Conservation (phyloP, 2,797 vertebrate genomes). For the Tachyglossus aculeatus region DNA sequence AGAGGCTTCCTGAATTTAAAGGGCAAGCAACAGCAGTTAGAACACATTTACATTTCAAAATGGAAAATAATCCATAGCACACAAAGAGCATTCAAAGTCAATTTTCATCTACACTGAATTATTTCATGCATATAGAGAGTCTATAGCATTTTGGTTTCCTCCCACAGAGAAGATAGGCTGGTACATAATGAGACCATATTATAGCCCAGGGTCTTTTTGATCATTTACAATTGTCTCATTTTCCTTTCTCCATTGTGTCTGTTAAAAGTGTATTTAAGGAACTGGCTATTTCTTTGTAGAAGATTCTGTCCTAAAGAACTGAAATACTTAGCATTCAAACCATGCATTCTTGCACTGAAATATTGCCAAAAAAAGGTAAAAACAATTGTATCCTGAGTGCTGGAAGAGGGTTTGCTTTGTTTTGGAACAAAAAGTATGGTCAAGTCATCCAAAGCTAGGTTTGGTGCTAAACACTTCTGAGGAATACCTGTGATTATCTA, state of each 20-base stretch:
- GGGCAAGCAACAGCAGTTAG: neutral
- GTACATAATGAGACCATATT: conserved; percentile 1
- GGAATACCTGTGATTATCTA: too few species aligned
- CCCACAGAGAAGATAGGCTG: conserved; percentile 27
- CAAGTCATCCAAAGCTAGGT: too few species aligned
- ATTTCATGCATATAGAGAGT: conserved; percentile 22
- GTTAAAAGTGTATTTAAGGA: conserved; percentile 26
- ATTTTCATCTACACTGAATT: conserved; percentile 20
- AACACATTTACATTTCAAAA: conserved; percentile 41
- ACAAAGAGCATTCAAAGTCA: conserved; percentile 25
- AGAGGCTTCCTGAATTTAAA: conserved; percentile 1
- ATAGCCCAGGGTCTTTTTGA: conserved; percentile 26
- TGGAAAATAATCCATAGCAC: neutral
- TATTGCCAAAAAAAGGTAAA: neutral
- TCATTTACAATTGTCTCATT: conserved; percentile 1
- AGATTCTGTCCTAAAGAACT: conserved; percentile 3
- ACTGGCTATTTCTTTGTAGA: conserved; percentile 27
- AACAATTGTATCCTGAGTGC: neutral
- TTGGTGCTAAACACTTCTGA: neutral
- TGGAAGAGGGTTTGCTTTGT: neutral
- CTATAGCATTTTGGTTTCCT: conserved; percentile 21
- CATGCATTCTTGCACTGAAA: conserved; percentile 14
- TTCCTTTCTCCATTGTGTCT: conserved; percentile 31
- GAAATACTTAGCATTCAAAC: conserved; percentile 1
- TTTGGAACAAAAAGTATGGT: neutral